Evolutionary conservation across 2,888 invertebrate genomes (phyloP).

Genomic region (Nymphalis c-album): DNA sequence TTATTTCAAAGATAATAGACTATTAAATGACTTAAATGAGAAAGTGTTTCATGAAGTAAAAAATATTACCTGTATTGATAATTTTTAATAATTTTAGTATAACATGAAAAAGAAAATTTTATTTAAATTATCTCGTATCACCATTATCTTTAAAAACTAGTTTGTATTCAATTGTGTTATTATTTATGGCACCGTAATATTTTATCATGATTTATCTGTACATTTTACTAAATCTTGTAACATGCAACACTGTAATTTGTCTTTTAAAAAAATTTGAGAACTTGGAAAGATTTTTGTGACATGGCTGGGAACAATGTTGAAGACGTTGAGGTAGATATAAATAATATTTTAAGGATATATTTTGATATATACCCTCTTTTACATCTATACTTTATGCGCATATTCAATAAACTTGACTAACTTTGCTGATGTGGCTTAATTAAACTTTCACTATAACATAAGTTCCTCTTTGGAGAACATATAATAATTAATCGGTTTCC

Average conservation of each 20-base stretch:
- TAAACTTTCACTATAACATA: slow-evolving; percentile 70
- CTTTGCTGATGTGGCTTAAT: slow-evolving; percentile 75
- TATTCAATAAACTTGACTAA: slow-evolving; percentile 37
- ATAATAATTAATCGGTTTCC: slow-evolving; percentile 32
- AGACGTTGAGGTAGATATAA: slow-evolving; percentile 80
- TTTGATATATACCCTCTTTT: slow-evolving; percentile 42
- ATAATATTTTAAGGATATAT: slow-evolving; percentile 20
- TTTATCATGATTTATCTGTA: slow-evolving; percentile 10
- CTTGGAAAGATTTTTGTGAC: slow-evolving; percentile 71
- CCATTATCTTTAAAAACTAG: background rate
- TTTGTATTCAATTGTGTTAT: background rate
- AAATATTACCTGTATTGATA: background rate
- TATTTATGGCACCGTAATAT: background rate
- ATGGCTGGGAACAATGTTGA: slow-evolving; percentile 84
- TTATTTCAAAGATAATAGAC: slow-evolving; percentile 14
- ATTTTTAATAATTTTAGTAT: background rate
- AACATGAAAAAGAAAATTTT: too few relatives aligned
- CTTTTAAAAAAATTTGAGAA: slow-evolving; percentile 67
- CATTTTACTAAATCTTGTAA: background rate
- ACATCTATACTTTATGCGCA: slow-evolving; percentile 9
- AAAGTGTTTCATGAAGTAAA: slow-evolving; percentile 13
- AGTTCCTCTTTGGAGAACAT: slow-evolving; percentile 23
- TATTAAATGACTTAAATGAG: slow-evolving; percentile 7
- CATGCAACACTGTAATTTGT: slow-evolving; percentile 62
- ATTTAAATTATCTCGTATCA: too few relatives aligned